Evolutionary conservation across 2,888 invertebrate genomes (phyloP).

Genomic region (Napeogenes sylphis): DNA sequence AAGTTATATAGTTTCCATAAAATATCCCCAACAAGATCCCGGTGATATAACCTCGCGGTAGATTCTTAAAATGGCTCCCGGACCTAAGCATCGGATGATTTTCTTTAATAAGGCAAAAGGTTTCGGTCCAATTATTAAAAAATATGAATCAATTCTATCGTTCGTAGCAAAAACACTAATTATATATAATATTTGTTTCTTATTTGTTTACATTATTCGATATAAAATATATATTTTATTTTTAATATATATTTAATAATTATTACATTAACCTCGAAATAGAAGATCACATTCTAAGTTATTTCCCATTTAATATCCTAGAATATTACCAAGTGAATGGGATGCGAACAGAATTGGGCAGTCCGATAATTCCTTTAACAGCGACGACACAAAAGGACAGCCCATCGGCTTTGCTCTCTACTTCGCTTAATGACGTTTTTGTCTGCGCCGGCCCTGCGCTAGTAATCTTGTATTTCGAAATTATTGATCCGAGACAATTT

Average conservation of each 20-base stretch:
- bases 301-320: slow-evolving; percentile 5
- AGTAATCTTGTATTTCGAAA: slow-evolving; percentile 39
- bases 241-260: background rate
- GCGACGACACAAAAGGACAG: slow-evolving; percentile 34
- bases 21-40: slow-evolving; percentile 25
- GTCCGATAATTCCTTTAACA: slow-evolving; percentile 40
- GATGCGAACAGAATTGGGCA: slow-evolving; percentile 34
- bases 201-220: background rate
- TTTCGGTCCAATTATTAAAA: slow-evolving; percentile 51
- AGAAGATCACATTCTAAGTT: background rate
- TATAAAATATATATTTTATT: too few species aligned
- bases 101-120: slow-evolving; percentile 51
- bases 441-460: slow-evolving; percentile 34
- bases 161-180: background rate
- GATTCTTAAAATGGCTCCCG: slow-evolving; percentile 30
- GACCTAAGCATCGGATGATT: slow-evolving; percentile 43
- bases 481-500: slow-evolving; percentile 29
- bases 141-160: slow-evolving; percentile 15
- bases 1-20: slow-evolving; percentile 39
- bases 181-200: background rate
- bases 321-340: slow-evolving; percentile 15
- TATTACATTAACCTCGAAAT: background rate
- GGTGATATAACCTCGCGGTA: slow-evolving; percentile 28
- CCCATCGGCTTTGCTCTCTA: slow-evolving; percentile 37
- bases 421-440: slow-evolving; percentile 43